Base-by-base conservation (phyloP, 2,113 vertebrate genomes). In the Neodon shergylaensis region DNA sequence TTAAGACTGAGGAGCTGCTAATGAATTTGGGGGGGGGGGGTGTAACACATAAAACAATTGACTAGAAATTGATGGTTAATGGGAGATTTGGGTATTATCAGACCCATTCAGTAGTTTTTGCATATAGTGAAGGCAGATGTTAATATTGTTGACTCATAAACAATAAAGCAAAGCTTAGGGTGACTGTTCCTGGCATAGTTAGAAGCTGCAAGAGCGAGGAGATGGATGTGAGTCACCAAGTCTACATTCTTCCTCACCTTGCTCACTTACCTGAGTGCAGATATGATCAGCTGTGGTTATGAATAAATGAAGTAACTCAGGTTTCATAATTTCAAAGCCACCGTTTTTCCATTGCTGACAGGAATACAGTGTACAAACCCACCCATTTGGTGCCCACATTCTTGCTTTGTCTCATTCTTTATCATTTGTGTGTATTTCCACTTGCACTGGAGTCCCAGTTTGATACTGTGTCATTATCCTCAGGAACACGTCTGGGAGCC, bases 61-160 rank as follows among this genome's bases (percentile, higher is more conserved):
- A 82, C 77, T 77, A 85, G 14, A 97, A 85, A 26, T 90, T 91
- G n/a, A 61, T 28, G 39, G 13, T 93, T 95, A 66, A 31, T 12
- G 73, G 68, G 81, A 95, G 58, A 21, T 66, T 86, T 81, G 90
- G 14, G 11, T 76, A 11, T 87, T 85, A 90, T 91, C 77, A 70
- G 39, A 89, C 26, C 39, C 19, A 21, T 21, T 28, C 13, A 94
- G 49, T 17, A 92, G 39, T 33, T 58, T 42, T 83, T 93, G 21
- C 4, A 88, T 22, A 63, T 47, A 83, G 58, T 83, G n/a, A 94
- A 81, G 9, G 19, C 54, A 92, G 36, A 79, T 58, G 36, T 61
- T 94, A 76, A 76, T 92, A 42, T 88, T 88, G 52, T 7, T 52
- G 17, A 58, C 73, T 96, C 91, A 63, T 85, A 61, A 73, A n/a